These are phyloP conservation scores for Trichonephila clavata DNA, from an alignment of 1,140 invertebrate species.

Conservation along the genomic window DNA sequence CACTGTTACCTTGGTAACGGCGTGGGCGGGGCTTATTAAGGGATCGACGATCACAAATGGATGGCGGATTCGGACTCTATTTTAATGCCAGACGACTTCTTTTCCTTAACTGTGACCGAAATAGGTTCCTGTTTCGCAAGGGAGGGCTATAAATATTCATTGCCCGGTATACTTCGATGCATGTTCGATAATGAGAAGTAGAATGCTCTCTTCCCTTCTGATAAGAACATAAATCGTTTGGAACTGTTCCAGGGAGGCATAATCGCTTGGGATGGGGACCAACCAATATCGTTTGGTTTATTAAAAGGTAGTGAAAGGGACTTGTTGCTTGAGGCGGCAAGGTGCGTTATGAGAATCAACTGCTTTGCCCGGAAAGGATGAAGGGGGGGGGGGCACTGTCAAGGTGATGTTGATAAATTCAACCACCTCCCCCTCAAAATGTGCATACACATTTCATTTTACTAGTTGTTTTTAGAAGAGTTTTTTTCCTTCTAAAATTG, in stretches of 20 bases:
- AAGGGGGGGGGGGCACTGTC: no score
- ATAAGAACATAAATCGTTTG: not conserved
- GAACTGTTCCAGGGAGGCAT: not conserved
- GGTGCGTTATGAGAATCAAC: no score
- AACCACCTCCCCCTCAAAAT: no score
- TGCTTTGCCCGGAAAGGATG: no score
- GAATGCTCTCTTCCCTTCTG: not conserved
- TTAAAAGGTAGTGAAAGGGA: not conserved
- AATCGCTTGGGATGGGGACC: not conserved
- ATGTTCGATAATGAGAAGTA: not conserved
- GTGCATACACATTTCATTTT: no score
- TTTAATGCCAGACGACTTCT: slow-evolving; percentile 15
- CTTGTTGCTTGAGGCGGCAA: not conserved
- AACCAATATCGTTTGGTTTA: not conserved
- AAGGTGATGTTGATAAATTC: no score
- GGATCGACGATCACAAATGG: slow-evolving; percentile 22
- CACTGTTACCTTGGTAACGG: slow-evolving; percentile 30
- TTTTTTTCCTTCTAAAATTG: no score
- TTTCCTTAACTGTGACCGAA: not conserved
- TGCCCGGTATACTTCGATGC: not conserved
- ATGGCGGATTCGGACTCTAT: not conserved
- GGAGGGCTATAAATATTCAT: not conserved
- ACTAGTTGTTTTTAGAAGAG: no score
- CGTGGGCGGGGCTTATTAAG: slow-evolving; percentile 42
- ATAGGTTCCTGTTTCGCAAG: slow-evolving; percentile 16